Evolutionary conservation across 1,140 invertebrate genomes (phyloP).

Genomic region (Drosophila tsacasi): DNA sequence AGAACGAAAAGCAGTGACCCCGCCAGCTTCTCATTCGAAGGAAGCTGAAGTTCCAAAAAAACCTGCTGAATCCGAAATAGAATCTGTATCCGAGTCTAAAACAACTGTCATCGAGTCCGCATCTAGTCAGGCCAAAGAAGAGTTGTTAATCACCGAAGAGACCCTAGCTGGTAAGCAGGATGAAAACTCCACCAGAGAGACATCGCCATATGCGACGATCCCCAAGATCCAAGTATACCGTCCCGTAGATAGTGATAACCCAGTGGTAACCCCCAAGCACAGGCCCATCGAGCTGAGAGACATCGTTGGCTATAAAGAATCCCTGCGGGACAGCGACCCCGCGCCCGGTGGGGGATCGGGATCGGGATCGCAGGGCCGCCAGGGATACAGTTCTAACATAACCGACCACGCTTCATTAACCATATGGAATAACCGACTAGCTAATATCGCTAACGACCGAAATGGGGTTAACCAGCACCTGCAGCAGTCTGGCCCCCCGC

Average conservation of each 20-base stretch:
- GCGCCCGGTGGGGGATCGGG: slow-evolving; percentile 30
- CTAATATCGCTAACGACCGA: slow-evolving; percentile 58
- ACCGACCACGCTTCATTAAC: slow-evolving; percentile 76
- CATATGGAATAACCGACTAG: slow-evolving; percentile 77
- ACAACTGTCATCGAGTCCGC: slow-evolving; percentile 19
- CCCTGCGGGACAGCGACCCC: slow-evolving; percentile 64
- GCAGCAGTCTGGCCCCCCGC: slow-evolving; percentile 61
- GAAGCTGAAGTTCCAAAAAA: slow-evolving; percentile 21
- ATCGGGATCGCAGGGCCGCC: slow-evolving; percentile 46
- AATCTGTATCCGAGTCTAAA: slow-evolving; percentile 1
- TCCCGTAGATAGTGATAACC: slow-evolving; percentile 48
- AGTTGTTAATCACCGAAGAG: slow-evolving; percentile 29
- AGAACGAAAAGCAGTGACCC: not conserved
- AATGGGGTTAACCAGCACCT: slow-evolving; percentile 41
- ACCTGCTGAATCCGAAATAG: not conserved
- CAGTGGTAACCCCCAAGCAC: slow-evolving; percentile 52
- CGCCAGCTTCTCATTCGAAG: slow-evolving; percentile 35
- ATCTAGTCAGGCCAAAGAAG: slow-evolving; percentile 24
- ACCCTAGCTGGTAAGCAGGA: slow-evolving; percentile 63
- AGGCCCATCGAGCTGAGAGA: slow-evolving; percentile 70
- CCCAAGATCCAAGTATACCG: slow-evolving; percentile 56
- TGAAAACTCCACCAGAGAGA: slow-evolving; percentile 21
- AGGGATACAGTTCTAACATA: slow-evolving; percentile 67
- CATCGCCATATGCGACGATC: slow-evolving; percentile 35
- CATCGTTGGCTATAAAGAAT: slow-evolving; percentile 75